Evolutionary conservation across 2,797 vertebrate species (phyloP), one percentile per base, ranked within the genome.

Genomic region (Telmatherina bonti): DNA sequence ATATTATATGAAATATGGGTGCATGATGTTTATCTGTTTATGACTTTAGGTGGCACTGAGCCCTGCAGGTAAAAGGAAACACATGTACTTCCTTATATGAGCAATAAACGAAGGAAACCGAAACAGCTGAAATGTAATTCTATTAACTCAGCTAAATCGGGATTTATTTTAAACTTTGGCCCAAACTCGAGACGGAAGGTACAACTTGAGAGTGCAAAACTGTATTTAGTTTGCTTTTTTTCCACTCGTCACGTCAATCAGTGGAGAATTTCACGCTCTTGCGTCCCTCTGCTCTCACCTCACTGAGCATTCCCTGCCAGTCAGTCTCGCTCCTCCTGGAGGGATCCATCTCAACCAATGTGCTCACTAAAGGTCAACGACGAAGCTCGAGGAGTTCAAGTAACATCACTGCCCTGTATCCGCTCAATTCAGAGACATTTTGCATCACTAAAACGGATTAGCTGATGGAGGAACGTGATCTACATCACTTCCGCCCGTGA

Each of bases 231-330:
- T 24, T 67, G 30, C 35, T 38, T 38, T 2, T 18, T 38, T 2
- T 18, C n/a, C 20, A 49, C 45, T 22, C 31, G 5, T 66, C 31
- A 8, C 26, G 49, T 29, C 3, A 45, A 29, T 55, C 5, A 66
- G 55, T 10, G 35, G 20, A 38, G 24, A 7, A 13, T 18, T 27
- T 2, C 58, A 61, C 5, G 18, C 41, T 62, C 3, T 49, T 43
- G 62, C 16, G 41, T 45, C 11, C 15, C 33, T 18, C 68, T 70
- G 27, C 33, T 85, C 96, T 97, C 95, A 98, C 97, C 96, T 99
- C 97, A 85, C 85, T 96, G 70, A 96, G 90, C 87, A 98, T 91
- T 61, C 96, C 96, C 91, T 97, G 97, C 96, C 96, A 97, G 90
- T 98, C 97, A 82, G 94, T 95, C 88, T 98, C 97, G 77, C 89